Evolutionary conservation across 2,888 invertebrate species (phyloP).

Genomic region (Drosophila anomalata): DNA sequence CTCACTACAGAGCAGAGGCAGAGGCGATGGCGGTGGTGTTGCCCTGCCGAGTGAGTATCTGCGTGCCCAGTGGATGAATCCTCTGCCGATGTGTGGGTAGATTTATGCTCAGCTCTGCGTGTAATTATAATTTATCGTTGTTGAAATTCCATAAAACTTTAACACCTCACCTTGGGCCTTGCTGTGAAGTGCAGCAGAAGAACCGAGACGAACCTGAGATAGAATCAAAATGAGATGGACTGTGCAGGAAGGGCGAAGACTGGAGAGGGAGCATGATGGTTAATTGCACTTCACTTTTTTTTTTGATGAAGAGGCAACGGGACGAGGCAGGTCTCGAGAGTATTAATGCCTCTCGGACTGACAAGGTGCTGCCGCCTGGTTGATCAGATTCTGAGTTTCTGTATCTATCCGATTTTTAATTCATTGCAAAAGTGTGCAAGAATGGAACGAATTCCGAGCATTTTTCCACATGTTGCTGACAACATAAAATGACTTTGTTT

Average conservation of each 20-base stretch:
- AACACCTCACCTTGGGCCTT: constrained; percentile 57
- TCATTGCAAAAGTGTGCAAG: constrained; percentile 41
- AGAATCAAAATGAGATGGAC: constrained; percentile 32
- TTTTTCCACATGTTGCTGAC: constrained; percentile 49
- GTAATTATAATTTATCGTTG: constrained; percentile 68
- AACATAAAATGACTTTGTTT: constrained; percentile 56
- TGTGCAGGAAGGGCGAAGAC: constrained; percentile 12
- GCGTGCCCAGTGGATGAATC: constrained; percentile 9
- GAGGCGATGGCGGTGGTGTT: constrained; percentile 29
- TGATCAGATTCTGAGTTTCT: constrained; percentile 9
- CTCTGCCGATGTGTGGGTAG: constrained; percentile 42
- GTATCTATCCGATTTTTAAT: constrained; percentile 40
- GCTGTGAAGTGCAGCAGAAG: constrained; percentile 44
- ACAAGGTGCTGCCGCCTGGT: constrained; percentile 22
- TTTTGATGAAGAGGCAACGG: constrained; percentile 46
- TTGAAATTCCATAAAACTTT: constrained; percentile 67
- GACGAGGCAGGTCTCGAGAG: constrained; percentile 26
- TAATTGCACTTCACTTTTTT: constrained; percentile 57
- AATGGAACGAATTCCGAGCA: constrained; percentile 44
- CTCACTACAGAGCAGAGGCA: constrained; percentile 23
- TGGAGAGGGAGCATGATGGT: constrained; percentile 20
- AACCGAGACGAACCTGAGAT: constrained; percentile 27
- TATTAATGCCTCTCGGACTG: constrained; percentile 40
- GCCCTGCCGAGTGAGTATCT: constrained; percentile 25
- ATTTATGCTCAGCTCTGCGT: constrained; percentile 58